Conservation (phyloP, 2,797 vertebrate species). For the Acomys russatus region DNA sequence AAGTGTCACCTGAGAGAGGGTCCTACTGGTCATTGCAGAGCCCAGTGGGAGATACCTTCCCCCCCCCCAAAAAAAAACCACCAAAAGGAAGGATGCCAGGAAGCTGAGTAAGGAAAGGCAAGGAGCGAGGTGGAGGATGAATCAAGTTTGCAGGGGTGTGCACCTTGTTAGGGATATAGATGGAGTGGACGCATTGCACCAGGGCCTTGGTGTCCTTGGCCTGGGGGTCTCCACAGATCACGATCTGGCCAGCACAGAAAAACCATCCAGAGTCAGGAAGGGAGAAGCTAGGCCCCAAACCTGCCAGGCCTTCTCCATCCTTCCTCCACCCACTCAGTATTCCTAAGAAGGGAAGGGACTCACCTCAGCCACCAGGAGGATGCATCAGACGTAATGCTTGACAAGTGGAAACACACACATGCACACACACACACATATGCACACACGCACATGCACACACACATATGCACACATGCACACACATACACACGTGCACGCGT, state of each 20-base stretch:
- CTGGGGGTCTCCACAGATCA: constrained; percentile 94
- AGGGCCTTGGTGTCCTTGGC: constrained; percentile 92
- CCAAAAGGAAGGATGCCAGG: background rate
- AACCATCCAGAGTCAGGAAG: background rate
- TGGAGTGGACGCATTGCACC: constrained; percentile 90
- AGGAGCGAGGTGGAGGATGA: background rate
- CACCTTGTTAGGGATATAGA: constrained; percentile 95
- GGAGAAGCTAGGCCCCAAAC: background rate
- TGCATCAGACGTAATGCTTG: background rate
- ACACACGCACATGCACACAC: background rate
- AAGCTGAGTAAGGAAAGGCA: background rate
- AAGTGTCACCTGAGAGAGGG: background rate
- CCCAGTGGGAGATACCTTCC: background rate
- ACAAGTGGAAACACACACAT: background rate
- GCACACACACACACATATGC: background rate
- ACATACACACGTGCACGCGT: background rate
- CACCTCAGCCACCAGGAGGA: background rate
- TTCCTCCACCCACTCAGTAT: background rate
- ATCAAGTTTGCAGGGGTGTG: background rate
- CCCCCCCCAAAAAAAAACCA: background rate
- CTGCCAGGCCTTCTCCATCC: background rate
- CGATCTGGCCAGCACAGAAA: constrained; percentile 89
- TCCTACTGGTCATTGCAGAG: fast-evolving
- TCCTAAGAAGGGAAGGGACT: background rate
- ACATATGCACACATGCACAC: background rate